Evolutionary conservation across 2,888 invertebrate genomes (phyloP).

Genomic region (Sipha maydis): DNA sequence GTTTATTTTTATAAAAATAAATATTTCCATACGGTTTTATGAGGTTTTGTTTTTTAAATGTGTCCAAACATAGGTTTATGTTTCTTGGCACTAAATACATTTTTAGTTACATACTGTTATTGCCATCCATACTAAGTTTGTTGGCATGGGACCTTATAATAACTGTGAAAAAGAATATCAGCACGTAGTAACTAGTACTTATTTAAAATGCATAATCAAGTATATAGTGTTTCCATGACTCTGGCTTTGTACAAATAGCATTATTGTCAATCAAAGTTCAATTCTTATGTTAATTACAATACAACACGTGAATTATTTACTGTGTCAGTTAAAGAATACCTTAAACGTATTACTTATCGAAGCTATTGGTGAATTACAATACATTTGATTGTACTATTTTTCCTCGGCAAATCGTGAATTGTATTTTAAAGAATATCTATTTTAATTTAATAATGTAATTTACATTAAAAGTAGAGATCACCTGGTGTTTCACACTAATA

Average conservation of each 20-base stretch:
- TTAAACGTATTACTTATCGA: slow-evolving; percentile 10
- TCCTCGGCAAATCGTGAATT: neutral
- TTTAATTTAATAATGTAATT: slow-evolving; percentile 25
- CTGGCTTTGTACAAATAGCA: slow-evolving; percentile 33
- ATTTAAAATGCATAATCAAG: slow-evolving; percentile 48
- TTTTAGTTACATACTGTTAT: neutral
- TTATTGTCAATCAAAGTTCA: slow-evolving; percentile 49
- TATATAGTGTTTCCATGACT: neutral
- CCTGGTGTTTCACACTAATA: neutral
- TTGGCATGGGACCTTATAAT: slow-evolving; percentile 40
- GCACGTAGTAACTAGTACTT: slow-evolving; percentile 23
- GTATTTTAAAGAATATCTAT: slow-evolving; percentile 8
- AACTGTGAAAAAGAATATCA: slow-evolving; percentile 50
- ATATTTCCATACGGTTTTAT: neutral
- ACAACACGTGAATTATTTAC: neutral
- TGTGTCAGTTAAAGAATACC: neutral
- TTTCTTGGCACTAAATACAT: slow-evolving; percentile 11
- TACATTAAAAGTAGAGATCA: neutral
- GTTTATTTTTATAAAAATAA: neutral
- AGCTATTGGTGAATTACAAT: neutral
- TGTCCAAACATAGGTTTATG: neutral
- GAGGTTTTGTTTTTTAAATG: neutral
- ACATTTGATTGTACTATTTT: neutral
- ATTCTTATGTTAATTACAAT: slow-evolving; percentile 59
- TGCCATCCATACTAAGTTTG: slow-evolving; percentile 29